phyloP scores from a whole-genome alignment of 2,797 vertebrate genomes.

The Premnoplex brunnescens region DNA sequence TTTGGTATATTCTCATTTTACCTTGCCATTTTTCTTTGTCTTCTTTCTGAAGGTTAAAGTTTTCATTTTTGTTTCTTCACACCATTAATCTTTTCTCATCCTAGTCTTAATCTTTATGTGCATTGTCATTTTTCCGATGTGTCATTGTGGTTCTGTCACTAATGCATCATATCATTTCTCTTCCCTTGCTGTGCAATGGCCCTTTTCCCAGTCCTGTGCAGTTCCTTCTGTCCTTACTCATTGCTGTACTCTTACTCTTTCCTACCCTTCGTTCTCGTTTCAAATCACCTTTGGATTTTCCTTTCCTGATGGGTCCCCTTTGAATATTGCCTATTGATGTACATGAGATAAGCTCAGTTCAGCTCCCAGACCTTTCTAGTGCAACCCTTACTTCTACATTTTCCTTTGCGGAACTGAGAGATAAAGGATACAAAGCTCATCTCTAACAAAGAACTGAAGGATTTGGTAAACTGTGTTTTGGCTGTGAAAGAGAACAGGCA shows the following conservation, averaged over 20 bases:
- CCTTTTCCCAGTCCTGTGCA: background rate
- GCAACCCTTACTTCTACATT: slow-evolving; percentile 3
- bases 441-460: background rate
- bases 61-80: slow-evolving; percentile 26
- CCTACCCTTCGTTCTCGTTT: background rate
- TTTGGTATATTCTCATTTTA: slow-evolving; percentile 16
- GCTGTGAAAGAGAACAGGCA: background rate
- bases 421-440: background rate
- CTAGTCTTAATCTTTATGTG: background rate
- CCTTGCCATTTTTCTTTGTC: slow-evolving; percentile 10
- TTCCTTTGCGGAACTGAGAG: slow-evolving; percentile 33
- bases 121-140: slow-evolving; percentile 24
- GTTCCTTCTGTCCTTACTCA: slow-evolving; percentile 28
- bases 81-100: background rate
- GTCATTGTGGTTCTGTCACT: slow-evolving; percentile 32
- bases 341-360: slow-evolving; percentile 23
- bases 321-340: slow-evolving; percentile 22
- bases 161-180: background rate
- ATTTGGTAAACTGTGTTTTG: slow-evolving; percentile 10
- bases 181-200: slow-evolving; percentile 18
- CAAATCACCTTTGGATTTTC: slow-evolving; percentile 28
- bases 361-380: slow-evolving; percentile 34
- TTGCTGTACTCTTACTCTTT: background rate
- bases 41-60: slow-evolving; percentile 32
- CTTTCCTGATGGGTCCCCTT: slow-evolving; percentile 21